A percentile compares a stretch with the other conserved stretches of the same genome.
phyloP scores from a whole-genome alignment of 1,140 invertebrate species.

The Campoletis sonorensis region DNA sequence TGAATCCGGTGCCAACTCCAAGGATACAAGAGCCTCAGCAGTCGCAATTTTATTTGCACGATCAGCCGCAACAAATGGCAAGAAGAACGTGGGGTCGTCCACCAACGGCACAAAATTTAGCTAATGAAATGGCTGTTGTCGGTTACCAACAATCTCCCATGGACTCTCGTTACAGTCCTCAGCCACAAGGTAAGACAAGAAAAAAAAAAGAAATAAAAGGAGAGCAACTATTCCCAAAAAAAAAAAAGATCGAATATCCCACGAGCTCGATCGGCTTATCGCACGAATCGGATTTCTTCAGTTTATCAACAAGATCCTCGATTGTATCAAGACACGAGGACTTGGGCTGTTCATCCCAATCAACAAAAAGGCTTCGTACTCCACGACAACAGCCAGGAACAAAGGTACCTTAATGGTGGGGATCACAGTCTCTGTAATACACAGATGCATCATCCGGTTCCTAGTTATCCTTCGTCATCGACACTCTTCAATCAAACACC shows the following conservation, averaged over 20 bases:
- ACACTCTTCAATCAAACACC: conserved; percentile 75
- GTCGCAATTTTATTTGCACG: conserved; percentile 86
- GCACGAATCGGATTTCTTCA: conserved; percentile 39
- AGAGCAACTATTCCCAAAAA: background rate
- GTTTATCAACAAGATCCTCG: conserved; percentile 73
- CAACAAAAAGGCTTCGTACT: conserved; percentile 74
- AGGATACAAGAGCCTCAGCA: conserved; percentile 75
- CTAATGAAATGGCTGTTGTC: conserved; percentile 73
- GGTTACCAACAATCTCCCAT: conserved; percentile 68
- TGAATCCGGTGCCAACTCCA: conserved; percentile 69
- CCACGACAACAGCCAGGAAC: conserved; percentile 72
- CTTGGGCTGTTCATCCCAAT: conserved; percentile 68
- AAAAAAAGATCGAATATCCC: background rate
- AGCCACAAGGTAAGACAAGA: conserved; percentile 58
- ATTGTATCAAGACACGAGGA: conserved; percentile 72
- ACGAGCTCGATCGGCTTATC: conserved; percentile 6
- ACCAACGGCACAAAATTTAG: conserved; percentile 74
- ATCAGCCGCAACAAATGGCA: conserved; percentile 80
- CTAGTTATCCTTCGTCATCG: conserved; percentile 70
- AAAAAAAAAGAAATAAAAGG: background rate
- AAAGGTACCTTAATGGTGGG: conserved; percentile 74
- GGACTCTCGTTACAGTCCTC: conserved; percentile 68
- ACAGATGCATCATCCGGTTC: conserved; percentile 72
- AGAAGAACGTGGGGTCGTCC: conserved; percentile 86
- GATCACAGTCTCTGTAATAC: conserved; percentile 75